Percentiles rank a stretch among this genome's conserved stretches.
phyloP scores from a whole-genome alignment of 1,140 invertebrate species.

The Sinonovacula constricta region DNA sequence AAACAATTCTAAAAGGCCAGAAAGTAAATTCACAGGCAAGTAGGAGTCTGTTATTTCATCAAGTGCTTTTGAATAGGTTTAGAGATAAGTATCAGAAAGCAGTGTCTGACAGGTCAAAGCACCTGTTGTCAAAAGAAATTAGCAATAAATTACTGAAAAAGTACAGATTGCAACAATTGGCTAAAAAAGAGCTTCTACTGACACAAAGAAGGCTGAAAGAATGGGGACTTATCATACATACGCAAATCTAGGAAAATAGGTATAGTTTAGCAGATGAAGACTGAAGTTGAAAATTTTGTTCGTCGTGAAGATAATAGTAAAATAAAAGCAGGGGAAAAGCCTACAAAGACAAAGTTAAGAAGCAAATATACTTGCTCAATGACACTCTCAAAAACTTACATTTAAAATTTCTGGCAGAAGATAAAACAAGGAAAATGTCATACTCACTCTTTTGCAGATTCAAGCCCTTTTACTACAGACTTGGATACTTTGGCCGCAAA shows the following conservation, averaged over 20 bases:
- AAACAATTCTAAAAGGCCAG: too few relatives aligned
- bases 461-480: slow-evolving; percentile 5
- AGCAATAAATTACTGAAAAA: slow-evolving; percentile 9
- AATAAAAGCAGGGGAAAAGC: slow-evolving; percentile 3
- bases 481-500: neutral
- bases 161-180: too few relatives aligned
- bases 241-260: too few relatives aligned
- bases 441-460: slow-evolving; percentile 20
- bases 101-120: neutral
- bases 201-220: too few relatives aligned
- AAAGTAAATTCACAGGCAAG: too few relatives aligned
- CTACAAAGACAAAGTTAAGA: neutral
- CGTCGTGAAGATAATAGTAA: slow-evolving; percentile 11
- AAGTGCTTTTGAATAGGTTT: too few relatives aligned
- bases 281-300: neutral
- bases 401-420: slow-evolving; percentile 1
- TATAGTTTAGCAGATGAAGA: too few relatives aligned
- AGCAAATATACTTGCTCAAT: too few relatives aligned
- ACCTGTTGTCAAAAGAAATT: neutral
- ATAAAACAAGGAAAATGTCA: neutral
- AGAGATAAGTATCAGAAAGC: neutral
- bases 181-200: too few relatives aligned
- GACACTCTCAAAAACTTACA: slow-evolving; percentile 20
- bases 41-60: too few relatives aligned
- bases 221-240: too few relatives aligned